Evolutionary conservation across 2,888 invertebrate species (phyloP).

Genomic region (Drosophila conformis): DNA sequence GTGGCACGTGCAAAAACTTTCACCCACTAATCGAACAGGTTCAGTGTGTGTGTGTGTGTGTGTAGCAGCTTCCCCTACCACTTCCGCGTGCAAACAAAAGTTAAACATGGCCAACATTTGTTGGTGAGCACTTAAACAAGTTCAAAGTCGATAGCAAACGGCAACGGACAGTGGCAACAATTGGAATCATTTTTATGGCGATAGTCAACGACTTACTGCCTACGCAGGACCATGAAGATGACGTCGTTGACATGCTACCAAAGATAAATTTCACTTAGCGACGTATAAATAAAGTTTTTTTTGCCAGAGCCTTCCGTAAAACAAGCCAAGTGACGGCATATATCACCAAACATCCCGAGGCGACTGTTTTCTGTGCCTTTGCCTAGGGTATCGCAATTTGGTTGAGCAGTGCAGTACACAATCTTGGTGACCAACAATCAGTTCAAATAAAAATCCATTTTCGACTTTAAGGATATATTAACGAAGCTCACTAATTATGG

Average conservation of each 20-base stretch:
- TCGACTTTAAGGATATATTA: neutral
- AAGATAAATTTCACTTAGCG: conserved; percentile 80
- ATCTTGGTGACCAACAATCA: neutral
- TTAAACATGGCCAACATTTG: conserved; percentile 41
- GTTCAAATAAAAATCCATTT: neutral
- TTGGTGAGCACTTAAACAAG: conserved; percentile 53
- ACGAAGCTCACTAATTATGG: neutral
- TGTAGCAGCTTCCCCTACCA: neutral
- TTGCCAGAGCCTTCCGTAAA: conserved; percentile 41
- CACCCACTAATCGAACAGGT: conserved; percentile 32
- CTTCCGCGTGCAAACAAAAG: conserved; percentile 41
- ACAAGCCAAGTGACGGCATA: conserved; percentile 54
- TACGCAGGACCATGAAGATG: conserved; percentile 22
- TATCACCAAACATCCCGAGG: conserved; percentile 61
- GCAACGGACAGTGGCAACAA: conserved; percentile 17
- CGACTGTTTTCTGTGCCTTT: conserved; percentile 13
- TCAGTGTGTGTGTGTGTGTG: conserved; percentile 23
- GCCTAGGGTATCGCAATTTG: neutral
- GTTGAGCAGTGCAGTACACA: neutral
- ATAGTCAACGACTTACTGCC: conserved; percentile 32
- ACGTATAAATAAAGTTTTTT: conserved; percentile 71
- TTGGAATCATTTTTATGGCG: conserved; percentile 56
- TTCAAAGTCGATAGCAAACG: conserved; percentile 57
- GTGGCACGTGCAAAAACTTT: conserved; percentile 62
- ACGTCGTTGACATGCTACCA: conserved; percentile 66